Evolutionary conservation across 2,113 vertebrate species (phyloP).

Genomic region (Podocnemis expansa): DNA sequence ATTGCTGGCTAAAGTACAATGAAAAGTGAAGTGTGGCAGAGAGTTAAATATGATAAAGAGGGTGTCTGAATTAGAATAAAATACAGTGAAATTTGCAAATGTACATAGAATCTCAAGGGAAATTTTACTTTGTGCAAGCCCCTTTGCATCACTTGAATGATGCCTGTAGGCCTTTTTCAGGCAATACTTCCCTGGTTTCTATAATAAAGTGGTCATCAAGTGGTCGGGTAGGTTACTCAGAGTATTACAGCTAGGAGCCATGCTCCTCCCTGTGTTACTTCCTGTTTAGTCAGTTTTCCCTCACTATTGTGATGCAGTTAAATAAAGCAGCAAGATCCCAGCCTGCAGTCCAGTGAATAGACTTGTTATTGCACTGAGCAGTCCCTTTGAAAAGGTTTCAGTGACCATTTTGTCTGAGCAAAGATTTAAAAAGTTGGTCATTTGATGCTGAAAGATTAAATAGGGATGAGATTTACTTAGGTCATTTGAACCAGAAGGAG

Average conservation of each 20-base stretch:
- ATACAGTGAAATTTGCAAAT: neutral
- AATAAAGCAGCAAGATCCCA: neutral
- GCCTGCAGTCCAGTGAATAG: neutral
- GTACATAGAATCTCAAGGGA: neutral
- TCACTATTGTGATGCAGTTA: neutral
- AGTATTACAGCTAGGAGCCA: neutral
- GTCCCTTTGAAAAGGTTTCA: neutral
- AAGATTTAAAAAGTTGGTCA: neutral
- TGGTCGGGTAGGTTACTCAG: neutral
- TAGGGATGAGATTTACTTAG: neutral
- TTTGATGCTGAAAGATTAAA: neutral
- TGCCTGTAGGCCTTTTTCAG: neutral
- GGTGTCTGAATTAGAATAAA: neutral
- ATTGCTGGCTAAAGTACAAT: neutral
- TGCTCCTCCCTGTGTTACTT: neutral
- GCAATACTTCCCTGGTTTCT: neutral
- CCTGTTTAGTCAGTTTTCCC: neutral
- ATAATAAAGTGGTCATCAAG: neutral
- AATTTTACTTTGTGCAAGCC: neutral
- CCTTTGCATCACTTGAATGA: neutral
- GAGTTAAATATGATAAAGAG: rapidly evolving
- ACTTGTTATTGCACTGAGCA: neutral
- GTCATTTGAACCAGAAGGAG: neutral
- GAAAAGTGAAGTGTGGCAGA: neutral
- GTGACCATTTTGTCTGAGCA: neutral